Conservation (phyloP, 1,140 invertebrate species). For the Neocloeon triangulifer region DNA sequence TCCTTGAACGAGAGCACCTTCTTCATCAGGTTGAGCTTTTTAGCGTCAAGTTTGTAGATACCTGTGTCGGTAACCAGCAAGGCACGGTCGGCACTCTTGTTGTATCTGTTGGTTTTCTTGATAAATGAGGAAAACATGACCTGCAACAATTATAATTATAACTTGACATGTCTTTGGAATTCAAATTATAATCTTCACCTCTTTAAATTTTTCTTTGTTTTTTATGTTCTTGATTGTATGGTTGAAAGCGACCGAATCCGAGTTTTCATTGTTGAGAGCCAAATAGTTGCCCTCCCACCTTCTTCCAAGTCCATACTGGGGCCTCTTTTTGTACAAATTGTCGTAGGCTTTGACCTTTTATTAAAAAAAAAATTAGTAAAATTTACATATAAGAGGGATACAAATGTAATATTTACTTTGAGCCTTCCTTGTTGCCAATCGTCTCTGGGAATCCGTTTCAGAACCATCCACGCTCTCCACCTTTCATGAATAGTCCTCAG, state of each 20-base stretch:
- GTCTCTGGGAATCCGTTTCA: slow-evolving; percentile 50
- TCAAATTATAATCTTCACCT: slow-evolving; percentile 21
- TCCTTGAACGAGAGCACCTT: slow-evolving; percentile 58
- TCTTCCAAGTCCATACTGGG: slow-evolving; percentile 59
- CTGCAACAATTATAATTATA: slow-evolving; percentile 9
- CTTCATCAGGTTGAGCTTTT: slow-evolving; percentile 71
- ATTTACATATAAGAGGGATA: no score
- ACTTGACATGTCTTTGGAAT: slow-evolving; percentile 7
- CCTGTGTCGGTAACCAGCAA: slow-evolving; percentile 67
- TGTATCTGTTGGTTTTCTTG: slow-evolving; percentile 41
- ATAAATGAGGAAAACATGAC: slow-evolving; percentile 31
- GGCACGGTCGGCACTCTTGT: slow-evolving; percentile 73
- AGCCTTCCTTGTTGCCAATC: slow-evolving; percentile 74
- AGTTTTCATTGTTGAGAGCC: slow-evolving; percentile 49
- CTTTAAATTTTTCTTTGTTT: slow-evolving; percentile 43
- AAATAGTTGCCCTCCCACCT: slow-evolving; percentile 89
- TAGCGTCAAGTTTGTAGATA: slow-evolving; percentile 75
- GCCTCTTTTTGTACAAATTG: slow-evolving; percentile 44
- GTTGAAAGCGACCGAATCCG: slow-evolving; percentile 41
- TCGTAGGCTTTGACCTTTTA: slow-evolving; percentile 56
- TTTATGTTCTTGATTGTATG: slow-evolving; percentile 42
- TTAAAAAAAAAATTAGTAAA: no score
- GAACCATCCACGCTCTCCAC: slow-evolving; percentile 75
- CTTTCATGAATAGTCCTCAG: slow-evolving; percentile 40
- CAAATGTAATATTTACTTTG: no score